Evolutionary conservation across 2,888 invertebrate species (phyloP).

Genomic region (Drosophila affinis): DNA sequence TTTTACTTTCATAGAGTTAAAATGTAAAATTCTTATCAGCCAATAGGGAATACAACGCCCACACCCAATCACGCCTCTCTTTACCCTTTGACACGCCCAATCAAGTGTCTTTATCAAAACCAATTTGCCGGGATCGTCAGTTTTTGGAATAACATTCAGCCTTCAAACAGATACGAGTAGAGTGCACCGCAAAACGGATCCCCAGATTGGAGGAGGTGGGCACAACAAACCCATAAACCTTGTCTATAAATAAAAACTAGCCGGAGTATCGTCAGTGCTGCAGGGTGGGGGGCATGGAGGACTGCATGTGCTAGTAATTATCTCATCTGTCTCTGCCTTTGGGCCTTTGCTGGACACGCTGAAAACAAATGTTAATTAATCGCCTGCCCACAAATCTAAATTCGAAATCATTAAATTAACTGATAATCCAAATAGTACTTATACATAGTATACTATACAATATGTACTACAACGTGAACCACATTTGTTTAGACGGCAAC

Average conservation of each 20-base stretch:
- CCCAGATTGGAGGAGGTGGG: constrained; percentile 42
- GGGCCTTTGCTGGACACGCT: constrained; percentile 66
- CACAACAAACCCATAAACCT: constrained; percentile 56
- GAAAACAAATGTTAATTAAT: constrained; percentile 75
- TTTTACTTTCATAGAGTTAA: no score
- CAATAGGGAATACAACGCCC: background rate
- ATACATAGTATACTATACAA: constrained; percentile 16
- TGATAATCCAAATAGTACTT: constrained; percentile 54
- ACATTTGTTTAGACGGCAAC: constrained; percentile 35
- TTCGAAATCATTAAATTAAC: constrained; percentile 54
- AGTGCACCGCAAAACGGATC: constrained; percentile 10
- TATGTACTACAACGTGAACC: constrained; percentile 38
- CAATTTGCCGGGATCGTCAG: constrained; percentile 5
- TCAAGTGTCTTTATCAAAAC: constrained; percentile 6
- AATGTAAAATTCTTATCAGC: background rate
- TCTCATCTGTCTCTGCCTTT: constrained; percentile 58
- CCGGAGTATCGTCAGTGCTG: constrained; percentile 20
- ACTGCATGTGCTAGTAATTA: constrained; percentile 55
- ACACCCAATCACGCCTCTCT: constrained; percentile 26
- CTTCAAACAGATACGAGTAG: constrained; percentile 4
- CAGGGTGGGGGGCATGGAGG: background rate
- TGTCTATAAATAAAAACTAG: constrained; percentile 45
- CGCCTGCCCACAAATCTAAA: constrained; percentile 65
- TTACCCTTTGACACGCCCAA: background rate
- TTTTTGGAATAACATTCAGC: constrained; percentile 13